phyloP scores from a whole-genome alignment of 2,888 invertebrate species.

The Matsumyia berberina region DNA sequence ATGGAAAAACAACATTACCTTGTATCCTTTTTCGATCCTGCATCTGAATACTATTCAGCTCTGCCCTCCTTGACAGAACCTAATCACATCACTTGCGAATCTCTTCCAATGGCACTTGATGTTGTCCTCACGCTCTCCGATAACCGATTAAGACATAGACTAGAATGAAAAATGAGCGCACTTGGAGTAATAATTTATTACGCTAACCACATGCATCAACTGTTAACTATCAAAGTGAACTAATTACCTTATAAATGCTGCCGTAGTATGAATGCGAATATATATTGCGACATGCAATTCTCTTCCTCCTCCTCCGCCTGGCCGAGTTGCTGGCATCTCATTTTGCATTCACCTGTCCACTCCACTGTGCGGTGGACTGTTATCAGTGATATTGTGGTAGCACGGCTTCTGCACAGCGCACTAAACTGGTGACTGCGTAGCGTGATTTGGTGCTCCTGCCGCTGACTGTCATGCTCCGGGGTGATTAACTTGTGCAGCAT shows the following conservation, averaged over 20 bases:
- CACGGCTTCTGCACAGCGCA: conserved; percentile 53
- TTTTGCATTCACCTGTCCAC: conserved; percentile 68
- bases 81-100: conserved; percentile 34
- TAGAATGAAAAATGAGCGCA: conserved; percentile 39
- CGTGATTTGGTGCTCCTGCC: conserved; percentile 40
- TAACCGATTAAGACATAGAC: neutral
- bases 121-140: conserved; percentile 14
- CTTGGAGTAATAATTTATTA: conserved; percentile 56
- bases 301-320: neutral
- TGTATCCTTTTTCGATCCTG: too few relatives aligned
- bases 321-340: conserved; percentile 2
- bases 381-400: conserved; percentile 69
- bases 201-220: conserved; percentile 46
- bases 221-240: conserved; percentile 60
- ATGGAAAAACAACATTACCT: too few relatives aligned
- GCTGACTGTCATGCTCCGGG: conserved; percentile 32
- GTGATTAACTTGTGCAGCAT: conserved; percentile 69
- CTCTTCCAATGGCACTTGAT: conserved; percentile 20
- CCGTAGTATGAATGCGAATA: conserved; percentile 8
- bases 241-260: conserved; percentile 66
- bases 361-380: conserved; percentile 45
- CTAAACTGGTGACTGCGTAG: conserved; percentile 52
- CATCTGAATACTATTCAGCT: neutral
- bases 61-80: neutral
- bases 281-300: conserved; percentile 56